phyloP scores from a whole-genome alignment of 2,797 vertebrate species.

The Synaphobranchus kaupii region DNA sequence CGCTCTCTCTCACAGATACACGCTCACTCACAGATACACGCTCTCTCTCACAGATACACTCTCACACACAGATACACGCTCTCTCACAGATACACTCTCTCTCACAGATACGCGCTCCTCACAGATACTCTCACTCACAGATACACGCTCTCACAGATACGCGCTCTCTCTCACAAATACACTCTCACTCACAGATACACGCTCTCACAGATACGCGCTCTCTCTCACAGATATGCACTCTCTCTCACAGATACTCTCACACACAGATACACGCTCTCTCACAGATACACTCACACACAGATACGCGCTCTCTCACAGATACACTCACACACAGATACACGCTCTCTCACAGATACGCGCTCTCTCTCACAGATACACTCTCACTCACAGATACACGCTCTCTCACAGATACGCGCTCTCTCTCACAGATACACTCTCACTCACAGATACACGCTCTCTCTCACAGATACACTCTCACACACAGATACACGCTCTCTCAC shows the following conservation, averaged over 20 bases:
- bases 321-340: background rate
- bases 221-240: background rate
- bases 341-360: background rate
- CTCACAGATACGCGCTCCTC: background rate
- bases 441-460: too few species aligned
- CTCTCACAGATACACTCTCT: conserved; percentile 15
- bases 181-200: too few species aligned
- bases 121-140: background rate
- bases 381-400: background rate
- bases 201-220: too few species aligned
- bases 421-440: too few species aligned
- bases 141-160: background rate
- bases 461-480: background rate
- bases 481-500: background rate
- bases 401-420: too few species aligned
- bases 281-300: too few species aligned
- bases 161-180: too few species aligned
- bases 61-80: background rate
- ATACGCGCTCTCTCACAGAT: conserved; percentile 19
- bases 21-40: too few species aligned
- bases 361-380: background rate
- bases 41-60: too few species aligned
- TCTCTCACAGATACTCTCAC: background rate
- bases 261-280: too few species aligned
- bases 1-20: background rate